A percentile compares a stretch with the other conserved stretches of the same genome.
phyloP scores from a whole-genome alignment of 2,113 vertebrate genomes.

The Octodon degus region DNA sequence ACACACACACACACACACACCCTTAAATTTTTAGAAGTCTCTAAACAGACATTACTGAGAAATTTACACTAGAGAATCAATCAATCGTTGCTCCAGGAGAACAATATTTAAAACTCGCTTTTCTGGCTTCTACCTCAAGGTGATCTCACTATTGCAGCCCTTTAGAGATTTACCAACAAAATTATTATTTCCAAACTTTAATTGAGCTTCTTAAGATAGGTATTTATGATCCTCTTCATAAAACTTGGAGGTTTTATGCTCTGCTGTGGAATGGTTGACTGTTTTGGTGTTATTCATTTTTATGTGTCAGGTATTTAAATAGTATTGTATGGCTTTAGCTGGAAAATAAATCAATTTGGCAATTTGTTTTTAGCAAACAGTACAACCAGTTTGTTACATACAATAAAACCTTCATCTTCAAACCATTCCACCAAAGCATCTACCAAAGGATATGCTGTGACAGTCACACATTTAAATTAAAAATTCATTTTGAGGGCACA shows the following conservation, averaged over 20 bases:
- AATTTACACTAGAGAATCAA: constrained; percentile 72
- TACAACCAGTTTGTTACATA: constrained; percentile 65
- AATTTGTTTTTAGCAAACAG: constrained; percentile 79
- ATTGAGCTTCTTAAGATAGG: constrained; percentile 72
- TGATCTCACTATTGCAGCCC: constrained; percentile 64
- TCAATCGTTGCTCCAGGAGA: constrained; percentile 72
- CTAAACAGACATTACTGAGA: constrained; percentile 74
- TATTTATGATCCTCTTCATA: constrained; percentile 69
- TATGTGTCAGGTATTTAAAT: constrained; percentile 69
- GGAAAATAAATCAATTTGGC: constrained; percentile 77
- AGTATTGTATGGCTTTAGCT: constrained; percentile 71
- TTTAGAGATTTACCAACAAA: constrained; percentile 78
- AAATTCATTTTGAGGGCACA: constrained; percentile 87
- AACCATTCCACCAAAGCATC: constrained; percentile 58
- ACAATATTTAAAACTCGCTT: constrained; percentile 75
- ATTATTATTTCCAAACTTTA: constrained; percentile 79
- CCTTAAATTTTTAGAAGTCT: constrained; percentile 71
- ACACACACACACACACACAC: background rate
- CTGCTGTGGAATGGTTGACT: constrained; percentile 54
- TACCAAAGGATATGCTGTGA: constrained; percentile 82
- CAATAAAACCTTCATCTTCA: constrained; percentile 54
- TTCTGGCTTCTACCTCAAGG: constrained; percentile 77
- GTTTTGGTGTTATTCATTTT: constrained; percentile 68
- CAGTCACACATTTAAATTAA: constrained; percentile 87
- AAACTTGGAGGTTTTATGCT: constrained; percentile 68